Base-by-base conservation (phyloP, 1,140 invertebrate species). In the Bombus polaris region DNA sequence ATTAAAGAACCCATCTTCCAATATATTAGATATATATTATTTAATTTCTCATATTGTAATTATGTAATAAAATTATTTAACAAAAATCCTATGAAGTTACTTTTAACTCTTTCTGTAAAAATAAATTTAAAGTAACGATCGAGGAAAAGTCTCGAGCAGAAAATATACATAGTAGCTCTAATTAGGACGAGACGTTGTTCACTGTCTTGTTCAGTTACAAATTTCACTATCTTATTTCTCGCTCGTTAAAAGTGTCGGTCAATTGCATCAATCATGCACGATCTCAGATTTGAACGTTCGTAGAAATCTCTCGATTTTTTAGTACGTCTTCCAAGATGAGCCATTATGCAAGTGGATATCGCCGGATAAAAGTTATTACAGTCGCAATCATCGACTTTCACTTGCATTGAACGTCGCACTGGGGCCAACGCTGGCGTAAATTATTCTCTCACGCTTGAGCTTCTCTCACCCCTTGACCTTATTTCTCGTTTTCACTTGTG, bases 371-470 rank as follows among this genome's bases (percentile, higher is more conserved):
- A 62, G 37, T 62, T 62, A 62, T 42, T 76, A 59, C 28, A 76
- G n/a, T 65, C 25, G 42, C 32, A 37, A 42, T 65, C 78, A 42
- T 66, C 70, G 71, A 74, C 83, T 85, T 85, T 85, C 83, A 85
- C 83, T 81, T n/a, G 42, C 39, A 47, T 35, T 35, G 18, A 68
- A 68, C 39, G 9, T 66, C 39, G 18, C 59, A 18, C 42, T 37
- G 35, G 32, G 22, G 28, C 28, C 35, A 79, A 22, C 35, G 32
- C 12, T 62, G 47, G 42, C 78, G 42, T 73, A 68, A 84, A 84
- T 87, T 81, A 74, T 44, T 74, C 80, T 81, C 47, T 68, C 18
- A 71, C 32, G 18, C 47, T 35, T 37, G 10, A 70, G 44, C 37
- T 59, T 65, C 13, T 87, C 32, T 77, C 47, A n/a, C 42, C 53